Evolutionary conservation across 2,888 invertebrate genomes (phyloP).

Genomic region (Sphaerophoria taeniata): DNA sequence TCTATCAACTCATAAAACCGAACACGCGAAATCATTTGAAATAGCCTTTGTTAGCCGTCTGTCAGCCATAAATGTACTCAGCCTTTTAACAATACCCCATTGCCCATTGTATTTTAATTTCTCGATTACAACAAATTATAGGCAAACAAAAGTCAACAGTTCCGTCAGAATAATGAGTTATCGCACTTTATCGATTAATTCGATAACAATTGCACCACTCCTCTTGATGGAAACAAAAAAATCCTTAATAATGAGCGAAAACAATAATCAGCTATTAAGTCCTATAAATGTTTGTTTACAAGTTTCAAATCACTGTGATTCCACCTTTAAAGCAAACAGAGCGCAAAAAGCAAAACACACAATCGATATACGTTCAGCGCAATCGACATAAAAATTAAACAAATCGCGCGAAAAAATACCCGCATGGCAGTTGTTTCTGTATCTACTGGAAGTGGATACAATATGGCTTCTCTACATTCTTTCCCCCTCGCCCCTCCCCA

Average conservation of each 20-base stretch:
- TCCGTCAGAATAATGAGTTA: constrained; percentile 16
- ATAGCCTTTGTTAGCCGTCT: background rate
- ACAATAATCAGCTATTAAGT: constrained; percentile 60
- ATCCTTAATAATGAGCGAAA: constrained; percentile 1
- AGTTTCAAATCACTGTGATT: constrained; percentile 31
- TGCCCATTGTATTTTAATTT: constrained; percentile 40
- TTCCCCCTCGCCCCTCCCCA: background rate
- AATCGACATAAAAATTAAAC: background rate
- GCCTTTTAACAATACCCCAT: constrained; percentile 12
- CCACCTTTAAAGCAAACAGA: constrained; percentile 34
- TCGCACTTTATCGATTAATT: constrained; percentile 31
- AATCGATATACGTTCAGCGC: background rate
- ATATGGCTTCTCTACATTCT: constrained; percentile 41
- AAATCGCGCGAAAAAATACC: constrained; percentile 25
- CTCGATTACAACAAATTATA: constrained; percentile 54
- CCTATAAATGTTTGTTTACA: constrained; percentile 57
- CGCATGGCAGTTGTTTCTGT: constrained; percentile 1
- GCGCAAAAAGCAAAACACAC: constrained; percentile 1
- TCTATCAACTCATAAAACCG: too few species aligned
- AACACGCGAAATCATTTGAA: background rate
- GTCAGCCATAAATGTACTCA: background rate
- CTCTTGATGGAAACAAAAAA: constrained; percentile 7
- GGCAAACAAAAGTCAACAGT: constrained; percentile 25
- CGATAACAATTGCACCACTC: background rate
- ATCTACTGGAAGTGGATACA: constrained; percentile 3